Evolutionary conservation across 2,113 vertebrate species (phyloP), one percentile per base, ranked within the genome.

Genomic region (Vulpes lagopus): DNA sequence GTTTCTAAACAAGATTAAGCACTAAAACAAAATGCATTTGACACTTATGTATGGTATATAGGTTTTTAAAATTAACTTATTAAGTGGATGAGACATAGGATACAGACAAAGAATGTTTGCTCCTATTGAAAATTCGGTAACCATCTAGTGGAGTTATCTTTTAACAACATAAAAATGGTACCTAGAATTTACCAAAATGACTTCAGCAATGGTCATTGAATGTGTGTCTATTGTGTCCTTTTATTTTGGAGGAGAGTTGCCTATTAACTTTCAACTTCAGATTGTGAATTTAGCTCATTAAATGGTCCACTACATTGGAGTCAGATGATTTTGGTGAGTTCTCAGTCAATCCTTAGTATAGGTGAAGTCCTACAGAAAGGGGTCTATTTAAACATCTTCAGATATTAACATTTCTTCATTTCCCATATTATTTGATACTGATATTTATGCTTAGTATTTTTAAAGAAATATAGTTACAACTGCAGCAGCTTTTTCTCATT

Each of bases 1-100:
- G 8, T 95, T 88, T 93, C 23, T n/a, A 19, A 95, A 87, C n/a
- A 96, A 71, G 25, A 91, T 35, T 80, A 35, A 95, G 94, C 94
- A 86, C 19, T 74, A 62, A 91, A 49, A 3, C 92, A 91, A 96
- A 80, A 88, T 76, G 3, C 6, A 32, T 49, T 79, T 51, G 25
- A 76, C 43, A 49, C 23, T 16, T 76, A 43, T 43, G 43, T 27
- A 27, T 51, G 38, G 43, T 76, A 51, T 51, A 49, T 51, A 78
- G 25, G 15, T 51, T 51, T 78, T 51, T 78, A 17, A 30, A 84
- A 67, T 86, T 88, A 89, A 59, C 27, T 85, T 93, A 62, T 16
- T 86, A 78, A 85, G 25, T 93, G 88, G 25, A 79, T 49, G 11
- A 43, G 43, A 43, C 43, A 7, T 43, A 43, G 6, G 43, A 43